Base-by-base conservation (phyloP, 1,140 invertebrate species). In the Rhynchophorus ferrugineus region DNA sequence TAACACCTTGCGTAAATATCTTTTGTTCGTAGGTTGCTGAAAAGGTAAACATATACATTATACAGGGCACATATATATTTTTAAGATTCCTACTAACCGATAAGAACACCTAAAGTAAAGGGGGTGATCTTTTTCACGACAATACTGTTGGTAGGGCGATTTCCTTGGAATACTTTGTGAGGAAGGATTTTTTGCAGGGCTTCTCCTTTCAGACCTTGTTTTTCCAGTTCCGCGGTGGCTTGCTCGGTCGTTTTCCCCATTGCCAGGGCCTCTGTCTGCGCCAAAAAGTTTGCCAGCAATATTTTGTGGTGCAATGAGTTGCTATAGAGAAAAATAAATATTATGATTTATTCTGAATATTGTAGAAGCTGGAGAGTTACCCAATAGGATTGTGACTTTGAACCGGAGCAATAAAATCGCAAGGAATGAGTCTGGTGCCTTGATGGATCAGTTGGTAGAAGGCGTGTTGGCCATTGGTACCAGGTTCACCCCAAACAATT, bases 401-500 rank as follows among this genome's bases (percentile, higher is more conserved):
- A 6, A 87, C 90, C 3, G 95, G 89, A 41, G 91, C 91, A 69
- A 99, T 90, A 69, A 99, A 99, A 77, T 99, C 96, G 69, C 89
- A 90, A 19, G 97, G 96, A 65, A 99, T 91, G 37, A 98, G 73
- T 55, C 91, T 78, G 42, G 81, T 83, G 50, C 82, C 89, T 72
- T 94, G 94, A 72, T 97, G 94, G 61, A 98, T 91, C 17, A 97
- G 77, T 72, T 97, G 94, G 73, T 97, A 97, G 76, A 97, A 98
- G 48, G 94, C 93, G 73, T 97, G 94, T 63, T 98, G 97, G n/a
- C 97, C 96, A 72, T 99, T 99, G 3, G 96, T 99, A 29, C 96
- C 97, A 13, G 96, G 95, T 73, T 99, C 95, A 38, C 96, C 96
- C 75, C 76, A 78, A 1, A 78, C 73, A 59, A 78, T 76, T 16